phyloP scores from a whole-genome alignment of 2,888 invertebrate genomes.

The Drosophila limbata region DNA sequence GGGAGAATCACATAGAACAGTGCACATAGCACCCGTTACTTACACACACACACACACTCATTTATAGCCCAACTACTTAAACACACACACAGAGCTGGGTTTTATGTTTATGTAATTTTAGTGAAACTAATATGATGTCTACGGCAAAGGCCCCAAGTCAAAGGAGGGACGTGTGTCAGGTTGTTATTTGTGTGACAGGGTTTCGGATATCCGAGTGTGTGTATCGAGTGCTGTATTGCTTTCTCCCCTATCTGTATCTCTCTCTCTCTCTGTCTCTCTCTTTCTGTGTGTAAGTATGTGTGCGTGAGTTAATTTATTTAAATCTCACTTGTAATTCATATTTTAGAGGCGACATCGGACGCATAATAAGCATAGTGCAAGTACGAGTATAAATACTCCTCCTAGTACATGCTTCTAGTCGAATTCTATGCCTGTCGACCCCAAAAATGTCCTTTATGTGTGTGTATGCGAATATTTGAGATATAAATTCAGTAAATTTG shows the following conservation, averaged over 20 bases:
- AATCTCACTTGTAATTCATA: slow-evolving; percentile 78
- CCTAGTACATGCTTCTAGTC: slow-evolving; percentile 14
- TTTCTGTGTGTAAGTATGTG: slow-evolving; percentile 25
- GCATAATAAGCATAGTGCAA: slow-evolving; percentile 64
- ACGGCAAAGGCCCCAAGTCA: slow-evolving; percentile 20
- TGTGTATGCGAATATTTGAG: slow-evolving; percentile 55
- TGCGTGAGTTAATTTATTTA: slow-evolving; percentile 73
- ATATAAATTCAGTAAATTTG: slow-evolving; percentile 71
- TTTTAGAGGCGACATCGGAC: slow-evolving; percentile 60
- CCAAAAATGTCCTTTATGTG: slow-evolving; percentile 16
- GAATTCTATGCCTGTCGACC: slow-evolving; percentile 23
- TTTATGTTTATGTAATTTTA: slow-evolving; percentile 36
- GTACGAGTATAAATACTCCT: slow-evolving; percentile 15
- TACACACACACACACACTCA: slow-evolving; percentile 7
- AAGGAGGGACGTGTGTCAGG: slow-evolving; percentile 14
- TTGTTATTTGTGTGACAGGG: slow-evolving; percentile 30
- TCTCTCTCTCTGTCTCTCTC: slow-evolving; percentile 1
- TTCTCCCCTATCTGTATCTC: slow-evolving; percentile 6
- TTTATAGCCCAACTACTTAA: slow-evolving; percentile 9
- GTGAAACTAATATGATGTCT: slow-evolving; percentile 24
- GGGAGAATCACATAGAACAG: slow-evolving; percentile 16
- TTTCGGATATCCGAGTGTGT: slow-evolving; percentile 18
- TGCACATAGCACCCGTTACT: slow-evolving; percentile 18
- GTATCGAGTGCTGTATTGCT: slow-evolving; percentile 28
- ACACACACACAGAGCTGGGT: slow-evolving; percentile 8